Conservation (phyloP, 2,888 invertebrate genomes). For the Hyles lineata region DNA sequence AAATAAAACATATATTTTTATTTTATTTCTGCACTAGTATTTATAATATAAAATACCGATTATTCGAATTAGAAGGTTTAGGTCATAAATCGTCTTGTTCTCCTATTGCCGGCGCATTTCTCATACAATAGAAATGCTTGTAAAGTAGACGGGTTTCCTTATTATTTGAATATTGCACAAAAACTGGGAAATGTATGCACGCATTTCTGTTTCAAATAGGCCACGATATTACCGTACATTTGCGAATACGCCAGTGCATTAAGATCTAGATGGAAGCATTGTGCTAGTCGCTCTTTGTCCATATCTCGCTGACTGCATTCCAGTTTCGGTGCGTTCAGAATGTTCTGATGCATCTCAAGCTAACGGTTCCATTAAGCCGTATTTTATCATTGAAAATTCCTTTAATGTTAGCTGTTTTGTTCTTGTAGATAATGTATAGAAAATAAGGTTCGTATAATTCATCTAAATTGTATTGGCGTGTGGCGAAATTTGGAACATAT, state of each 20-base stretch:
- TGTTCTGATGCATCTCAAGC: not conserved
- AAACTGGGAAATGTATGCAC: not conserved
- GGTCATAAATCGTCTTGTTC: too few relatives aligned
- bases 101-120: too few relatives aligned
- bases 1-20: too few relatives aligned
- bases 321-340: constrained; percentile 3
- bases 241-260: not conserved
- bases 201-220: not conserved
- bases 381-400: not conserved
- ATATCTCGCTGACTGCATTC: constrained; percentile 1
- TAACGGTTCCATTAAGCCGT: not conserved
- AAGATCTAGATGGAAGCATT: constrained; percentile 12
- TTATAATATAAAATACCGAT: too few relatives aligned
- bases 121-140: too few relatives aligned
- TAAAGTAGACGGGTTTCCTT: too few relatives aligned
- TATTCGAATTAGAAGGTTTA: too few relatives aligned
- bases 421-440: not conserved
- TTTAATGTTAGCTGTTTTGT: not conserved
- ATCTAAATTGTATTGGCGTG: too few relatives aligned
- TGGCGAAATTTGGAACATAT: too few relatives aligned
- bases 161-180: too few relatives aligned
- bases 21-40: too few relatives aligned
- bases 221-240: not conserved
- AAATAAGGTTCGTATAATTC: too few relatives aligned
- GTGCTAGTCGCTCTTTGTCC: constrained; percentile 8